phyloP scores from a whole-genome alignment of 2,113 vertebrate species.

The Hypanus sabinus region DNA sequence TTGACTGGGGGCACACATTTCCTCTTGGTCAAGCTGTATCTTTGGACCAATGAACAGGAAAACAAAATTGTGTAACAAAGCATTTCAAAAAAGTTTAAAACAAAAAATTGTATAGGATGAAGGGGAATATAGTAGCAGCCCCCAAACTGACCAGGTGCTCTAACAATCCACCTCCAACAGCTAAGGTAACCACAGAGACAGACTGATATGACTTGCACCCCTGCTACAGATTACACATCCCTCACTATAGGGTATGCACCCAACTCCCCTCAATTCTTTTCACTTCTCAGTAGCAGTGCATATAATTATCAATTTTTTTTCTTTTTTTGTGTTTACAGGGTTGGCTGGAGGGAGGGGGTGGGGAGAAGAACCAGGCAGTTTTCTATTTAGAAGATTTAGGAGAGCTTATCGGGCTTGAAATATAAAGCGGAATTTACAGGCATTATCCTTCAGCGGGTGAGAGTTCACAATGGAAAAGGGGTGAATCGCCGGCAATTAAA shows the following conservation, averaged over 20 bases:
- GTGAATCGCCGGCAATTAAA: background rate
- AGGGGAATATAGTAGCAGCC: background rate
- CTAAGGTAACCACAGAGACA: background rate
- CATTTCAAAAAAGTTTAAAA: background rate
- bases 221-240: background rate
- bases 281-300: background rate
- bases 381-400: background rate
- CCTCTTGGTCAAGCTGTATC: background rate
- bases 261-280: background rate
- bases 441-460: background rate
- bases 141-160: background rate
- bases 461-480: background rate
- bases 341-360: no score
- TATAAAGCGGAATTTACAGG: background rate
- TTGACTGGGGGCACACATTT: background rate
- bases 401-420: background rate
- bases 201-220: background rate
- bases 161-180: no score
- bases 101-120: background rate
- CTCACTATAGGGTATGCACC: background rate
- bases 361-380: background rate
- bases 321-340: background rate
- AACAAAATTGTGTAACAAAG: background rate
- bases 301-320: background rate
- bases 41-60: background rate